Base-by-base conservation (phyloP, 92 coral and sea anemone species). In the Micromussa lordhowensis region DNA sequence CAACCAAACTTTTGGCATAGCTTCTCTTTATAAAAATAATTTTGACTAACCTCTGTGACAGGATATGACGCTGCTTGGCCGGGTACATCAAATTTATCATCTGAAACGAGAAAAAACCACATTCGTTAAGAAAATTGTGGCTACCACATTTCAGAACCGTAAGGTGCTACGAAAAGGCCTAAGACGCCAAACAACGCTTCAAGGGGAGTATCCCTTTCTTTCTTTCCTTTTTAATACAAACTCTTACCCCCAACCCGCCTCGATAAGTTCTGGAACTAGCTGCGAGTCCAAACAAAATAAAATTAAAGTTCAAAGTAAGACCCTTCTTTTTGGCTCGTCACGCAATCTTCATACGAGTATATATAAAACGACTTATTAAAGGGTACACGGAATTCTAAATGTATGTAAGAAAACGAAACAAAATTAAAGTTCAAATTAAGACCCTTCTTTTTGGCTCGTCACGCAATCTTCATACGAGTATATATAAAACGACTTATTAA, bases 21-120 rank as follows among this genome's bases (percentile, higher is more conserved):
- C 7, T 17, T 58, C 22, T 3, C 24, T 58, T 2, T 29, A 61
- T 24, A 61, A 61, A 11, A 61, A 34, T 35, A 31, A 18, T 15
- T 31, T 73, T 13, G 1, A 34, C 73, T 13, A 78, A 93, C 98
- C 96, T 95, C 98, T 5, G 89, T 38, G 11, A 95, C 93, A 59
- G 96, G 94, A 75, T 85, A 95, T 0, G 96, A 69, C 24, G 89
- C 91, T 31, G 78, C 81, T 69, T 59, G 76, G 24, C 92, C 90
- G 19, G 91, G 86, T 10, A 93, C 3, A 54, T 93, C 92, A 70
- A 95, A 88, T 53, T 88, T 86, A 93, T 95, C 98, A 87, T 81
- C 98, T 95, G 76, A 75, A 86, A 71, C 82, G 26, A 66, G 2
- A 28, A 26, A 63, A 24, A 22, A 24, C 24, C 0, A 3, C 1